Percentiles rank a stretch among this genome's conserved stretches.
Conservation (phyloP, 2,888 invertebrate genomes). For the Drymonia ruficornis region DNA sequence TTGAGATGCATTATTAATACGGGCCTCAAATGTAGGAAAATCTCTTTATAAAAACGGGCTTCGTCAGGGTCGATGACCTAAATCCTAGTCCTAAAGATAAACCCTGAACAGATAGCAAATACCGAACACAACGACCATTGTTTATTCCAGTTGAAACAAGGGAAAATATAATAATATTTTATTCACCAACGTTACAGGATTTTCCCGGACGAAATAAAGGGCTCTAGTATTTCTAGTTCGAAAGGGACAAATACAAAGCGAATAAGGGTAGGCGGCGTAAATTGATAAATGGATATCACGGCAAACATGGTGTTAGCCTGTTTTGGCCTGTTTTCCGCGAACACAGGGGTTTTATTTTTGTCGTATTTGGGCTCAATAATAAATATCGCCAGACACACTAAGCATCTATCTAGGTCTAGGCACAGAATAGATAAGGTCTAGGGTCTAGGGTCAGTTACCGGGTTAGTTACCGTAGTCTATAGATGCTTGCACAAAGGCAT, state of each 20-base stretch:
- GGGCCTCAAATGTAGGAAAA: too few species aligned
- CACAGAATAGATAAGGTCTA: too few species aligned
- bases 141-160: neutral
- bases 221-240: conserved; percentile 7
- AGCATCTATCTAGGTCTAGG: too few species aligned
- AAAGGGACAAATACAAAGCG: conserved; percentile 4
- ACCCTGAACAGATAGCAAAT: neutral
- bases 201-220: conserved; percentile 6
- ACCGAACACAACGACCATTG: neutral
- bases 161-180: conserved; percentile 1
- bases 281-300: conserved; percentile 6
- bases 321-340: neutral
- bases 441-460: too few species aligned
- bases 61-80: too few species aligned
- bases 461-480: too few species aligned
- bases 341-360: neutral
- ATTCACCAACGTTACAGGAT: conserved; percentile 3
- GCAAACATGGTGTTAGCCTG: neutral
- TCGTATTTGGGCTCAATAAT: too few species aligned
- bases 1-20: too few species aligned
- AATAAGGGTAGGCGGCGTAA: neutral
- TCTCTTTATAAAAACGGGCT: too few species aligned
- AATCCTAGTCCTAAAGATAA: neutral
- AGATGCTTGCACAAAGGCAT: too few species aligned
- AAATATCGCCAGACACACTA: too few species aligned